These are phyloP conservation scores for Sacculina carcini DNA, from an alignment of 2,888 invertebrate genomes.

Conservation along the genomic window DNA sequence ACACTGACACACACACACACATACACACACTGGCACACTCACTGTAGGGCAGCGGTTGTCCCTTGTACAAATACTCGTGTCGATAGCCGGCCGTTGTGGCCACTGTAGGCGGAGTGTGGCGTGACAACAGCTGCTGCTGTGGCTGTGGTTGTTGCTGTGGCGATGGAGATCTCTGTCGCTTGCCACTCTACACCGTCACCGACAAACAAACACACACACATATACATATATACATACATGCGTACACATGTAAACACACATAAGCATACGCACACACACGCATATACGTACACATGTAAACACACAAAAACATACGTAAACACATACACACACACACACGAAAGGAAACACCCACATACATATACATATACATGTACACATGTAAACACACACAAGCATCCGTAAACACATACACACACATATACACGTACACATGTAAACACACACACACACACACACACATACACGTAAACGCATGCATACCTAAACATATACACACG, in stretches of 20 bases:
- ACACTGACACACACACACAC: no score
- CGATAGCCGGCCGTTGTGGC: no score
- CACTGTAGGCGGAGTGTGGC: no score
- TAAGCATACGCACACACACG: neutral
- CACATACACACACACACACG: no score
- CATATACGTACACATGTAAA: neutral
- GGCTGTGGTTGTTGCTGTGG: neutral
- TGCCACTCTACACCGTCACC: neutral
- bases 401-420: neutral
- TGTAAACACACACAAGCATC: no score
- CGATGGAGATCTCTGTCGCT: neutral
- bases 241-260: neutral
- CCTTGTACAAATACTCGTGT: neutral
- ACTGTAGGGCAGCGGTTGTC: neutral
- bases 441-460: neutral
- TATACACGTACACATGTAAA: neutral
- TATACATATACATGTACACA: neutral
- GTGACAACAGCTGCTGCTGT: no score
- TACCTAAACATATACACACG: neutral
- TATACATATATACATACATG: constrained; percentile 1
- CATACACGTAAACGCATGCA: neutral
- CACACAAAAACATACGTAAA: no score
- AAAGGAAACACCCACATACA: neutral
- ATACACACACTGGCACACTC: no score
- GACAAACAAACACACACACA: neutral